Base-by-base conservation (phyloP, 2,888 invertebrate species). In the Melanargia galathea region DNA sequence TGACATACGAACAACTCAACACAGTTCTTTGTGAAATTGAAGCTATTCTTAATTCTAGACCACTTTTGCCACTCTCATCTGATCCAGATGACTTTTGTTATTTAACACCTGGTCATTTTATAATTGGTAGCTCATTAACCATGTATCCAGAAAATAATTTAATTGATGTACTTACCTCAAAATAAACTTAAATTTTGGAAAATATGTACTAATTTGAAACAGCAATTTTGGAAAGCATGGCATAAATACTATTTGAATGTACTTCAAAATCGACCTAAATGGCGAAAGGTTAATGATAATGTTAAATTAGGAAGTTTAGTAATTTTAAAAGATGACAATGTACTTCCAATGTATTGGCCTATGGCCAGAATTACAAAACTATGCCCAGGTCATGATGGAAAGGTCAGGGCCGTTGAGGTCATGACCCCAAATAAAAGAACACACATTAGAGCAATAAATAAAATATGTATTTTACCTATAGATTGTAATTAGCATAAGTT, bases 1-100 rank as follows among this genome's bases (percentile, higher is more conserved):
- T 30, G 6, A 30, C 30, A 30, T 30, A 30, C 8, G 30, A 30
- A 30, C 30, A 30, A 8, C 30, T 30, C 8, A 2, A 30, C 30
- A 30, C 30, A 30, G 30, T 35, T 13, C 38, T 38, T 0, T 38
- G 38, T 38, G 38, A 38, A 4, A 38, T 38, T 38, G 38, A 38
- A 38, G 38, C 38, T 38, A n/a, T 38, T n/a, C 38, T 38, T 38
- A 38, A 38, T 38, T 38, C 38, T 0, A 38, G 38, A n/a, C 38
- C 38, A n/a, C n/a, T 38, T 13, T 4, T 38, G n/a, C 38, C 38
- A 38, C 38, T 38, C n/a, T 38, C 38, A 38, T n/a, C 38, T 1
- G 38, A 38, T n/a, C 38, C 38, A n/a, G 38, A 43, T 43, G 43
- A 43, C 8, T 43, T 18, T 43, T 43, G 43, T 43, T 43, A 43